phyloP scores from a whole-genome alignment of 2,113 vertebrate species.

The Chiloscyllium plagiosum region DNA sequence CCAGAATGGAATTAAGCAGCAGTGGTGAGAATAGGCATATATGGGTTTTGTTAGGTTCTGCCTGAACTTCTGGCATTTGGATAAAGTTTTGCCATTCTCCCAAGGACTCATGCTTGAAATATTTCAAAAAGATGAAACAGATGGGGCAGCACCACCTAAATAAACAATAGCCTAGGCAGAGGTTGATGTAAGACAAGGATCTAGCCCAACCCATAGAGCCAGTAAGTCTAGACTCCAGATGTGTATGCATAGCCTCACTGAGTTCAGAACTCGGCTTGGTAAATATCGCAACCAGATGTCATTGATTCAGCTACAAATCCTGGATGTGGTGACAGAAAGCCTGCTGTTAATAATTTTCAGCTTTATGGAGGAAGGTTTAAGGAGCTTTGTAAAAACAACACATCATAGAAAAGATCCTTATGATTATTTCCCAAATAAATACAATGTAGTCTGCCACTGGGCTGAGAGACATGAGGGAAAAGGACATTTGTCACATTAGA shows the following conservation, averaged over 20 bases:
- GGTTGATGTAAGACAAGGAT: constrained; percentile 48
- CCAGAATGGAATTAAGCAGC: constrained; percentile 26
- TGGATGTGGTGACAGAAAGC: constrained; percentile 58
- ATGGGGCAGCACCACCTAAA: constrained; percentile 46
- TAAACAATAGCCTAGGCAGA: constrained; percentile 38
- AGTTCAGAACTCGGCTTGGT: constrained; percentile 49
- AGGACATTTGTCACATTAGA: constrained; percentile 8
- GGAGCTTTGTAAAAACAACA: constrained; percentile 11
- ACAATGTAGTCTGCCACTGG: background rate
- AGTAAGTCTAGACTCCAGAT: constrained; percentile 81
- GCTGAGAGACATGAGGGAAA: background rate
- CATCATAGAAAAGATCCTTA: constrained; percentile 24
- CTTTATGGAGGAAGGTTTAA: constrained; percentile 37
- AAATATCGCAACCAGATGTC: constrained; percentile 71
- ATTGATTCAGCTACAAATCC: constrained; percentile 60
- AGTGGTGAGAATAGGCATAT: constrained; percentile 37
- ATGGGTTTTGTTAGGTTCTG: constrained; percentile 26
- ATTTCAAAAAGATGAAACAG: constrained; percentile 37
- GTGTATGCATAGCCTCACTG: constrained; percentile 51
- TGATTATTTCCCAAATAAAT: constrained; percentile 11
- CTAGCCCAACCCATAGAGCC: constrained; percentile 57
- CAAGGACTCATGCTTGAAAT: constrained; percentile 39
- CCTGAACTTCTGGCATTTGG: constrained; percentile 38
- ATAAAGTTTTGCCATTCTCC: constrained; percentile 38
- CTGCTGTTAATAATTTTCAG: constrained; percentile 50